Conservation (phyloP, 2,113 vertebrate species). For the Catharus minimus region DNA sequence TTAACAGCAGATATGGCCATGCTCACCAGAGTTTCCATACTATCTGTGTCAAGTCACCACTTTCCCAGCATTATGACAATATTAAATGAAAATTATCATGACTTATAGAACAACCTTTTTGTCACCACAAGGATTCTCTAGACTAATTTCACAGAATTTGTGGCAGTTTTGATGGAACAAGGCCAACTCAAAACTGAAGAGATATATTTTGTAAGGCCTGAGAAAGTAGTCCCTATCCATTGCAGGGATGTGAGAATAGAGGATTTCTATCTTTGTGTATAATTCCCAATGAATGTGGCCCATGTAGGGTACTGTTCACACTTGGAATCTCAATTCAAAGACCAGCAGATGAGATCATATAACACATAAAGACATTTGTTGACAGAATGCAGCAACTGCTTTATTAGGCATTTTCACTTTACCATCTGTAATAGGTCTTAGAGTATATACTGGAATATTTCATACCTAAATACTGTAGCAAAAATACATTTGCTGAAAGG, state of each 20-base stretch:
- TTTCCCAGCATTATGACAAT: not conserved
- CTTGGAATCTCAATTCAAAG: not conserved
- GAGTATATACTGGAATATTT: not conserved
- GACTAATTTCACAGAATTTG: not conserved
- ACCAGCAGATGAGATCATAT: not conserved
- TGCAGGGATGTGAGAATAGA: not conserved
- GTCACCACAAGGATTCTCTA: not conserved
- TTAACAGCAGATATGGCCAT: not conserved
- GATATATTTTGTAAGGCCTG: not conserved
- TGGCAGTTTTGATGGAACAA: not conserved
- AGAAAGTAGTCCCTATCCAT: not conserved
- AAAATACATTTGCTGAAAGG: constrained; percentile 4
- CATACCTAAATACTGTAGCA: not conserved
- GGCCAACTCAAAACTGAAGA: not conserved
- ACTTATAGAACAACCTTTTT: not conserved
- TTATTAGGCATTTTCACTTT: not conserved
- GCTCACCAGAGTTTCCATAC: not conserved
- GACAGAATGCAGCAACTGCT: not conserved
- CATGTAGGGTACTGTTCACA: not conserved
- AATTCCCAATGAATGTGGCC: not conserved
- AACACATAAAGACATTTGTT: not conserved
- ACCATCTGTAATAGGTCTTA: not conserved
- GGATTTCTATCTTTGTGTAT: not conserved
- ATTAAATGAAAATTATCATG: not conserved
- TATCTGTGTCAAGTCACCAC: not conserved